Evolutionary conservation across 1,140 invertebrate species (phyloP), one percentile per base, ranked within the genome.

Genomic region (Zaprionus ghesquierei): DNA sequence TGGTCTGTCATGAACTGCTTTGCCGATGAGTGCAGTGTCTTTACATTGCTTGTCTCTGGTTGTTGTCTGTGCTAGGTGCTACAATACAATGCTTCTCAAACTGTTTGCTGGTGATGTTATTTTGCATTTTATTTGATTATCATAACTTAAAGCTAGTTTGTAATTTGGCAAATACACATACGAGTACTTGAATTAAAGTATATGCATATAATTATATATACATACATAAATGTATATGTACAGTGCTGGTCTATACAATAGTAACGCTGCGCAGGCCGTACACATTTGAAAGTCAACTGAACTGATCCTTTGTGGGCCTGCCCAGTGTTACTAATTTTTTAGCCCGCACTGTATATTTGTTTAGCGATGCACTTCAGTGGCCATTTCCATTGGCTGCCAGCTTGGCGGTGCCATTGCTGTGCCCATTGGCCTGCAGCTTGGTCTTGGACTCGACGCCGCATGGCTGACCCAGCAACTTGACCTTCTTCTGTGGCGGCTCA

Each of bases 401-500:
- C 15, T 86, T 77, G 54, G 81, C 54, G 58, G 74, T 54, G 63
- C 74, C 84, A 56, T 91, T 91, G 54, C 51, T 76, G 38, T 82
- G 76, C 5, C 86, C 90, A 73, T 91, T 90, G 55, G 90, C 59
- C 44, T 91, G 77, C 18, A 79, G 18, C 66, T 89, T 75, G 29
- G 61, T 1, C 27, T 69, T 55, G 13, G 74, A 56, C n/a, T 84
- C 81, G 25, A 73, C 22, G 18, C 63, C 58, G 38, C 81, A 89
- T 0, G 33, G 27, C 35, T 79, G 75, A 1, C 71, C 77, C 13
- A 77, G 15, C 5, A 77, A 54, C 62, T 91, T 91, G 9, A 65
- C 55, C 63, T 75, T 86, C 75, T 91, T 91, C 0, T 79, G 31
- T n/a, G 90, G 86, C 9, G 86, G 90, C 61, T 86, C 87, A 58